Evolutionary conservation across 2,888 invertebrate genomes (phyloP).

Genomic region (Amiota communis): DNA sequence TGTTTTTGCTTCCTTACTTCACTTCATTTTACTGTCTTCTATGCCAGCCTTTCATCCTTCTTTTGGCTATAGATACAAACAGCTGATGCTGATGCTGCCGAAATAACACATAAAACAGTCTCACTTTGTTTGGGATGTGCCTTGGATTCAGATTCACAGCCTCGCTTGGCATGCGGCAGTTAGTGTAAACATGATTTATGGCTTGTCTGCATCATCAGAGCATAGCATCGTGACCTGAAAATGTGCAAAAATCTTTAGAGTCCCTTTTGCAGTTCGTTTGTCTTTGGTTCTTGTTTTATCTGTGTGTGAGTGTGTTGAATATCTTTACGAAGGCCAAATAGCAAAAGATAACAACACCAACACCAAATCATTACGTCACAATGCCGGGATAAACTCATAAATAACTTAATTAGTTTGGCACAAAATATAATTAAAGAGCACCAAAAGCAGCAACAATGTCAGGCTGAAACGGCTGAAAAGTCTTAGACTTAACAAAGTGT

Average conservation of each 20-base stretch:
- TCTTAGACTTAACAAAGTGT: too few species aligned
- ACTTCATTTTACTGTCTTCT: background rate
- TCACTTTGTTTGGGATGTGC: background rate
- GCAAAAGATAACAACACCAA: background rate
- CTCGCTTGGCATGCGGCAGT: slow-evolving; percentile 10
- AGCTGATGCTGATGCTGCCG: slow-evolving; percentile 9
- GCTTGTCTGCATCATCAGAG: slow-evolving; percentile 32
- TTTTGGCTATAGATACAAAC: background rate
- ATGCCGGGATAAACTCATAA: slow-evolving; percentile 10
- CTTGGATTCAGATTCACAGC: background rate
- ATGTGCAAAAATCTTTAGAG: slow-evolving; percentile 20
- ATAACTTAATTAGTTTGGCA: slow-evolving; percentile 14
- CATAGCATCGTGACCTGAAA: slow-evolving; percentile 39
- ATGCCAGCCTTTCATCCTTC: background rate
- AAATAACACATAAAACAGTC: background rate
- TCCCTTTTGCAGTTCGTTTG: background rate
- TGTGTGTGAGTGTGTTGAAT: too few species aligned
- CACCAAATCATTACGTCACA: slow-evolving; percentile 17
- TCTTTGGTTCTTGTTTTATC: background rate
- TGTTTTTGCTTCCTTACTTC: background rate
- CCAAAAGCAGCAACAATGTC: background rate
- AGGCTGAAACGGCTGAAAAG: background rate
- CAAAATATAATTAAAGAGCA: background rate
- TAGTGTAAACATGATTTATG: slow-evolving; percentile 48
- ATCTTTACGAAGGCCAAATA: slow-evolving; percentile 5